These are phyloP conservation scores for Antennarius striatus DNA, from an alignment of 2,113 vertebrate species.

Conservation along the genomic window DNA sequence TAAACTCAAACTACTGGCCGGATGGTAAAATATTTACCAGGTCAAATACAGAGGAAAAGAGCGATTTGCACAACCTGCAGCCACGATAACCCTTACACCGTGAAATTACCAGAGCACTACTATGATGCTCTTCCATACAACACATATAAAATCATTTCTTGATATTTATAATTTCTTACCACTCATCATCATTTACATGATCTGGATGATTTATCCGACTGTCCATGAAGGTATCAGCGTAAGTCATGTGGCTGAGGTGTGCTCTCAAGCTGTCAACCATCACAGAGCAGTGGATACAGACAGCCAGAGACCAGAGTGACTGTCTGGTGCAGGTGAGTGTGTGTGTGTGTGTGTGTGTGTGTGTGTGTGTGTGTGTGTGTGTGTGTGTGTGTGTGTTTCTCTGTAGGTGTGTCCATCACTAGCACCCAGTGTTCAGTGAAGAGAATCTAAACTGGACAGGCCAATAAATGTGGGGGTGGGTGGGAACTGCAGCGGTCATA, in stretches of 20 bases:
- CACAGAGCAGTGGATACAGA: conserved; percentile 92
- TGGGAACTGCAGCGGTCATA: conserved; percentile 23
- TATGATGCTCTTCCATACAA: conserved; percentile 13
- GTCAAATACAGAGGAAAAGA: conserved; percentile 65
- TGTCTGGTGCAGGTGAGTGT: conserved; percentile 30
- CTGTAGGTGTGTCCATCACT: conserved; percentile 24
- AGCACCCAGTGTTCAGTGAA: conserved; percentile 37
- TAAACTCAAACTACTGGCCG: conserved; percentile 15
- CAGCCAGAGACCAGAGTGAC: conserved; percentile 83
- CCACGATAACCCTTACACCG: conserved; percentile 65
- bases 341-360: conserved; percentile 12
- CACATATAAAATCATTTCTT: conserved; percentile 1
- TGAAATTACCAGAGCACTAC: conserved; percentile 27
- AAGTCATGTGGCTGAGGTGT: conserved; percentile 78
- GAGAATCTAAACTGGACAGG: conserved; percentile 57
- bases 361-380: conserved; percentile 19
- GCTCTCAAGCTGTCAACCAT: conserved; percentile 92
- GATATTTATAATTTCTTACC: background rate
- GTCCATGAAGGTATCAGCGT: conserved; percentile 35
- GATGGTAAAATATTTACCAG: conserved; percentile 12
- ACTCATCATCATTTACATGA: conserved; percentile 33
- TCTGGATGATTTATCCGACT: conserved; percentile 29
- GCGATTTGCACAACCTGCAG: conserved; percentile 78
- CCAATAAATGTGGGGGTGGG: conserved; percentile 43
- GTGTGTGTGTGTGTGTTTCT: conserved; percentile 10